A percentile compares a stretch with the other conserved stretches of the same genome.
These are phyloP conservation scores for Andrena praecox DNA, from an alignment of 2,888 invertebrate genomes.

Conservation along the genomic window DNA sequence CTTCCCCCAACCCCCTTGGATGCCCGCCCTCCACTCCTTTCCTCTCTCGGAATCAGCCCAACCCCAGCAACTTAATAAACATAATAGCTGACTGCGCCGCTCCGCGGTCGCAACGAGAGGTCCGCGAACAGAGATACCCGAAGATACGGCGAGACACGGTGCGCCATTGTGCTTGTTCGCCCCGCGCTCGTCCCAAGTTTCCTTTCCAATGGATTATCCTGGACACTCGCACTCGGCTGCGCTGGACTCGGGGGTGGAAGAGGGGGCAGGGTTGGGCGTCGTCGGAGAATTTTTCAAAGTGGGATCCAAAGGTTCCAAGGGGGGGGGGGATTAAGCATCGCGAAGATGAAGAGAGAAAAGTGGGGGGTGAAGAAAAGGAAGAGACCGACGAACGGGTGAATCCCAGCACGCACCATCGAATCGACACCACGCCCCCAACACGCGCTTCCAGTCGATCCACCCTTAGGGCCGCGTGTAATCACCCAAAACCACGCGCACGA, in stretches of 20 bases:
- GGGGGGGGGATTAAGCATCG: neutral
- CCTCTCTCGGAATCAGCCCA: conserved; percentile 65
- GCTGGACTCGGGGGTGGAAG: neutral
- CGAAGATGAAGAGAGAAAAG: neutral
- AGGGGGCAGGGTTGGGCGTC: neutral
- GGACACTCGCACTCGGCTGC: conserved; percentile 8
- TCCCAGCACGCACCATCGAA: conserved; percentile 77
- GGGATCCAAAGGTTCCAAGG: neutral
- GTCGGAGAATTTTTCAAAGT: neutral
- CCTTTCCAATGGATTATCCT: conserved; percentile 40
- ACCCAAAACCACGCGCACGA: conserved; percentile 79
- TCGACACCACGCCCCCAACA: conserved; percentile 74
- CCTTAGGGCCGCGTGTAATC: conserved; percentile 76
- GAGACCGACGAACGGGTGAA: conserved; percentile 66
- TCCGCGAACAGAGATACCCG: conserved; percentile 79
- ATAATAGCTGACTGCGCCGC: conserved; percentile 83
- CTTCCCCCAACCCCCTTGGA: conserved; percentile 41
- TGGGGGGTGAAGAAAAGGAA: neutral
- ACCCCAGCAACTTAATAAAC: conserved; percentile 84
- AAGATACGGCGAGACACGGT: conserved; percentile 74
- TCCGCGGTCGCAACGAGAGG: conserved; percentile 81
- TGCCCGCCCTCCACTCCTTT: conserved; percentile 53
- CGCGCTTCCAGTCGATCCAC: conserved; percentile 66
- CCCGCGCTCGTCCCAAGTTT: conserved; percentile 2
- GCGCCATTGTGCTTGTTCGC: conserved; percentile 15